Percentiles rank a stretch among this genome's conserved stretches.
Conservation (phyloP, 2,113 vertebrate species). For the Maccullochella peelii region DNA sequence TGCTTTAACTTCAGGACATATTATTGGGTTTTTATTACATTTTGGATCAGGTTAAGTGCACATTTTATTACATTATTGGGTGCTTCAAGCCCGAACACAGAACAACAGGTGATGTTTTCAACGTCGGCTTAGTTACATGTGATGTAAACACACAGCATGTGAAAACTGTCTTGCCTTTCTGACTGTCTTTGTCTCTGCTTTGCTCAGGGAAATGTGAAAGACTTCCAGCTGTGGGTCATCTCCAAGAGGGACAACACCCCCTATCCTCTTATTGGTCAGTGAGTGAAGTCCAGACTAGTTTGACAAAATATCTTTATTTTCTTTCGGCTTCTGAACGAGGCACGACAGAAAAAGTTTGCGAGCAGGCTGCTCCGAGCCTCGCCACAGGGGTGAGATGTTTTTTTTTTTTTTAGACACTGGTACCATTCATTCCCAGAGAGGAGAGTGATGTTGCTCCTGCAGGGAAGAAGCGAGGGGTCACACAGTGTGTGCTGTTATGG, state of each 20-base stretch:
- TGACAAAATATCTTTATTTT: background rate
- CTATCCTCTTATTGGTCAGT: constrained; percentile 97
- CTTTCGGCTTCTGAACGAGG: background rate
- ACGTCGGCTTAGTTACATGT: background rate
- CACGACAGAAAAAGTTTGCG: background rate
- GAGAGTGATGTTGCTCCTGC: constrained; percentile 5
- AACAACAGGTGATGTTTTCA: background rate
- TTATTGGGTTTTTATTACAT: too few species aligned
- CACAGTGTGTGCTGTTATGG: background rate
- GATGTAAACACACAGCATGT: constrained; percentile 16
- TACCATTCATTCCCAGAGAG: constrained; percentile 28
- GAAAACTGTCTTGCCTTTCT: background rate
- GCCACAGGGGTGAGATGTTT: background rate
- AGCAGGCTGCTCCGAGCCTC: background rate
- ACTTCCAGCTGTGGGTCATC: constrained; percentile 96
- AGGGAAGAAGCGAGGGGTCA: background rate
- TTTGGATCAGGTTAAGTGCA: too few species aligned
- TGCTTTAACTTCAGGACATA: too few species aligned
- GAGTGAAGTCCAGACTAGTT: background rate
- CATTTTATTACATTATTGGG: too few species aligned
- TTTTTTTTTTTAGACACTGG: constrained; percentile 31
- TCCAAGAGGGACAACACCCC: constrained; percentile 94
- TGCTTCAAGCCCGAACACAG: background rate
- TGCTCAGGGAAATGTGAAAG: constrained; percentile 90
- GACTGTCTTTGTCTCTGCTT: background rate